Base-by-base conservation (phyloP, 1,140 invertebrate genomes). In the Rhagoletis pomonella region DNA sequence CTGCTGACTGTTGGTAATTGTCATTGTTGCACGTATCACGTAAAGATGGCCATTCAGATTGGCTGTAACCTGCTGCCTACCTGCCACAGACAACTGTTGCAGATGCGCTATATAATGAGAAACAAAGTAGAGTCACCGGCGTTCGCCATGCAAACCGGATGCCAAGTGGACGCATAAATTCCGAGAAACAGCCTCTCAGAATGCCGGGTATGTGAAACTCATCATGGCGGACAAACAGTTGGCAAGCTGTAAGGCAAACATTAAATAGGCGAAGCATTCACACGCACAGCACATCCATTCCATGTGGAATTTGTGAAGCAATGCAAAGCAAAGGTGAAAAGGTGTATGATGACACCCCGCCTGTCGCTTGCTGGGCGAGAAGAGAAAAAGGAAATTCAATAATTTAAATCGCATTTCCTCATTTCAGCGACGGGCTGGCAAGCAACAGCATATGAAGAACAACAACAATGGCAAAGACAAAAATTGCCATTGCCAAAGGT, bases 341-440 rank as follows among this genome's bases (percentile, higher is more conserved):
- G 4, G 4, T n/a, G 4, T 14, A 62, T 3, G 9, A 62, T 29
- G 29, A 29, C 60, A 14, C 4, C 60, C 17, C 60, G n/a, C 60
- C 60, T 62, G n/a, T 4, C n/a, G 12, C 60, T n/a, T 62, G 12
- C 58, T 7, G 58, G 17, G 17, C 64, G 10, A 67, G 6, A 7
- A n/a, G 67, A 73, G 67, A 73, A 47, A 39, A 10, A 73, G 42
- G 67, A 39, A 47, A 73, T 62, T 14, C 9, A 90, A 91, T 91
- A 90, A 91, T 39, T 12, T 73, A 73, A 73, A 91, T 89, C 91
- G 88, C 86, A 86, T 90, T 87, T 89, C 91, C 89, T 91, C 89
- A 87, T 29, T 90, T 89, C 88, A 87, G 62, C 67, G 84, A 87
- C 85, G 69, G 65, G 87, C 86, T 69, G 73, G 88, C 86, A 19